Conservation (phyloP, 2,888 invertebrate species). For the Trissolcus brochymenae region DNA sequence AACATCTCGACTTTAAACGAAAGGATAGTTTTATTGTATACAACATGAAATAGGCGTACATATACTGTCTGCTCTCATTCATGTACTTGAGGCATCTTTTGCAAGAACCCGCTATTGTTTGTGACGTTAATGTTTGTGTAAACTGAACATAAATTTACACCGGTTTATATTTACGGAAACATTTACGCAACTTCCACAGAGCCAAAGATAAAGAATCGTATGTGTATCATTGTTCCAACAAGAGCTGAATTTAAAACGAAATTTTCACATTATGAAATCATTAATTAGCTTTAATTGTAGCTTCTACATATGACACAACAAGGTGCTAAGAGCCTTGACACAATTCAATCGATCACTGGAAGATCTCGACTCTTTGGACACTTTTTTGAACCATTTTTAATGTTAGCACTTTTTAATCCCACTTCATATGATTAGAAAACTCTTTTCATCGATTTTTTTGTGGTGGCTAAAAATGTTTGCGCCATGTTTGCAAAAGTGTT, state of each 20-base stretch:
- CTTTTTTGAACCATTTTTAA: neutral
- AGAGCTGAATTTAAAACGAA: conserved; percentile 23
- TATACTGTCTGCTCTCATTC: conserved; percentile 13
- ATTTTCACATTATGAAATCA: conserved; percentile 43
- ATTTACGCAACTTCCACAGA: conserved; percentile 40
- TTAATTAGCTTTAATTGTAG: conserved; percentile 40
- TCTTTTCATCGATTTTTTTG: neutral
- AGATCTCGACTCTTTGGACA: neutral
- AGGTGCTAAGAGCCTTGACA: conserved; percentile 42
- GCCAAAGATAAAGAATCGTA: conserved; percentile 10
- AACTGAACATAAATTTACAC: conserved; percentile 10
- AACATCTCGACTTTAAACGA: neutral
- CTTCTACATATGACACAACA: conserved; percentile 13
- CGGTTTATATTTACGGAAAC: conserved; percentile 12
- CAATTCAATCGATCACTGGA: conserved; percentile 13
- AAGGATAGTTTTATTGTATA: neutral
- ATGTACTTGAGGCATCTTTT: conserved; percentile 26
- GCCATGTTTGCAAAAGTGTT: too few species aligned
- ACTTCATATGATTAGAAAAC: neutral
- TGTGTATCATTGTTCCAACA: conserved; percentile 20
- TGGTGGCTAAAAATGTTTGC: too few species aligned
- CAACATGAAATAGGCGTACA: conserved; percentile 2
- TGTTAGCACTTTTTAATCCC: neutral
- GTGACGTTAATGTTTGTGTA: conserved; percentile 30
- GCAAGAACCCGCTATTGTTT: conserved; percentile 31